A percentile compares a stretch with the other conserved stretches of the same genome.
These are phyloP conservation scores for Sternotherus odoratus DNA, from an alignment of 2,797 vertebrate genomes.

Conservation along the genomic window DNA sequence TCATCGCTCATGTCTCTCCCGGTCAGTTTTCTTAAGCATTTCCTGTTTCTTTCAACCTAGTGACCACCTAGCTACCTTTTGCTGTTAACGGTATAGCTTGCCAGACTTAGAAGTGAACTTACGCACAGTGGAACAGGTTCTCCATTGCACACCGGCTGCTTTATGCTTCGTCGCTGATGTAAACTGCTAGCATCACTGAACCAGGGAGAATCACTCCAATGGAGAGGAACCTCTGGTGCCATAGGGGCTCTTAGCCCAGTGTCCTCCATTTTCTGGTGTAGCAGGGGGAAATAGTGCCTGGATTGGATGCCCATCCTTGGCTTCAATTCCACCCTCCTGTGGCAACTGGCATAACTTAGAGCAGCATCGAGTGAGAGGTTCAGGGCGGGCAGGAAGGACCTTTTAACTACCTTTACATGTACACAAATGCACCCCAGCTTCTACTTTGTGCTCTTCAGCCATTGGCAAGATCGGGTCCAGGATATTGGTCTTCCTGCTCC, in stretches of 20 bases:
- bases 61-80: accelerated
- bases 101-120: not conserved
- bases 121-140: not conserved
- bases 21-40: not conserved
- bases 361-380: not conserved
- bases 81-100: not conserved
- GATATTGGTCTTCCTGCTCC: not conserved
- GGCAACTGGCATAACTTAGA: not conserved
- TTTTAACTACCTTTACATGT: not conserved
- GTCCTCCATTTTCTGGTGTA: not conserved
- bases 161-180: not conserved
- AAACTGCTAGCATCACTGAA: not conserved
- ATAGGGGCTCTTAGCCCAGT: not conserved
- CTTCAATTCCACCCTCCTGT: not conserved
- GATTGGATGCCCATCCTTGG: not conserved
- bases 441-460: not conserved
- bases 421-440: not conserved
- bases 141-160: not conserved
- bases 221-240: not conserved
- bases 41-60: accelerated
- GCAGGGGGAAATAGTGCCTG: not conserved
- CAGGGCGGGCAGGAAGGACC: not conserved
- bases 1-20: not conserved
- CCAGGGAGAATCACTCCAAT: not conserved
- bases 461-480: not conserved